Percentiles rank a stretch among this genome's conserved stretches.
Conservation (phyloP, 2,888 invertebrate genomes). For the Andrena camellia region DNA sequence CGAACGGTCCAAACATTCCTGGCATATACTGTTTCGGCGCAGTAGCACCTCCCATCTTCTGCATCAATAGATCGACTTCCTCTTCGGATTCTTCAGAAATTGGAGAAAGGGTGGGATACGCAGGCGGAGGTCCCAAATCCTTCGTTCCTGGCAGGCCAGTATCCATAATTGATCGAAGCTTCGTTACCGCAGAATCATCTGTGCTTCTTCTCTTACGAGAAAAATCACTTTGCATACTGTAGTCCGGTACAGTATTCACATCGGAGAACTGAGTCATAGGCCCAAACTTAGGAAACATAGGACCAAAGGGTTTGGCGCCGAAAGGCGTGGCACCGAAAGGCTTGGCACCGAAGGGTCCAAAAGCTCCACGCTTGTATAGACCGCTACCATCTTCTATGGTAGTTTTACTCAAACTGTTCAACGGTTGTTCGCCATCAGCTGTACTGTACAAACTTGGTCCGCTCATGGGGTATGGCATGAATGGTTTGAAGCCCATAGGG, state of each 20-base stretch:
- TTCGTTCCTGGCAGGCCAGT: slow-evolving; percentile 41
- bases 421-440: slow-evolving; percentile 6
- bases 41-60: slow-evolving; percentile 30
- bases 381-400: slow-evolving; percentile 11
- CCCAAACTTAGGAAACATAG: slow-evolving; percentile 47
- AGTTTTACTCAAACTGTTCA: slow-evolving; percentile 26
- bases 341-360: slow-evolving; percentile 62
- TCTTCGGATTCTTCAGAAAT: slow-evolving; percentile 76
- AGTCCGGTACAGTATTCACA: slow-evolving; percentile 33
- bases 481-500: slow-evolving; percentile 34
- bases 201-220: slow-evolving; percentile 60
- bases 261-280: slow-evolving; percentile 36
- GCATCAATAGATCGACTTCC: slow-evolving; percentile 20
- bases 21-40: slow-evolving; percentile 74
- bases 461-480: slow-evolving; percentile 40
- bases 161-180: slow-evolving; percentile 44
- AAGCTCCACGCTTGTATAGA: slow-evolving; percentile 70
- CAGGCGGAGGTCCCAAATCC: slow-evolving; percentile 69
- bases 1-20: slow-evolving; percentile 73
- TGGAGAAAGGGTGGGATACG: slow-evolving; percentile 74
- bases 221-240: slow-evolving; percentile 22
- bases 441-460: slow-evolving; percentile 22
- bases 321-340: slow-evolving; percentile 52
- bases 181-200: slow-evolving; percentile 20
- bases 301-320: slow-evolving; percentile 50